Conservation (phyloP, 2,113 vertebrate genomes). For the Asarcornis scutulata region DNA sequence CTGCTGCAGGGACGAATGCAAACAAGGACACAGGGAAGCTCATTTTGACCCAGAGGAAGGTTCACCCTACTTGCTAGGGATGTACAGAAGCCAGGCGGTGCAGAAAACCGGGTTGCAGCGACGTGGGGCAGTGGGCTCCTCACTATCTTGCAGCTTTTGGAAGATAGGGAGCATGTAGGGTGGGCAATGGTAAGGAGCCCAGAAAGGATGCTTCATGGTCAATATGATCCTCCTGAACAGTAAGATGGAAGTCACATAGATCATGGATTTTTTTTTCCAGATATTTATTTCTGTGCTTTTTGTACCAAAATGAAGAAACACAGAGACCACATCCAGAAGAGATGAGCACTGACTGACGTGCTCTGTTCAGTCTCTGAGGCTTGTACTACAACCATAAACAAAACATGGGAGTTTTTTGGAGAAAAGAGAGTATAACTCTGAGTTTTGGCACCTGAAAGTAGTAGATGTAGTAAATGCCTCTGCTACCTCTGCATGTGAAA, state of each 20-base stretch:
- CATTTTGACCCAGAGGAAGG: not conserved
- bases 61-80: not conserved
- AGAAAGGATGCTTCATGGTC: not conserved
- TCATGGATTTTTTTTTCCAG: not conserved
- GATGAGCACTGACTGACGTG: not conserved
- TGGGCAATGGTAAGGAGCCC: not conserved
- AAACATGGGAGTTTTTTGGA: not conserved
- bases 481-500: conserved; percentile 3
- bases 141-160: not conserved
- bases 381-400: not conserved
- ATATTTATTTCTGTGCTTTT: not conserved
- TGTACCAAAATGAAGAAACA: not conserved
- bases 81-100: not conserved
- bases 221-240: accelerated
- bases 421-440: not conserved
- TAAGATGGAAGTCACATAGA: not conserved
- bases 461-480: not conserved
- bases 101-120: not conserved
- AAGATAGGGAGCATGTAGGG: not conserved
- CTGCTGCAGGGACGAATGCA: not conserved
- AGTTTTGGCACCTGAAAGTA: conserved; percentile 26
- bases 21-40: not conserved
- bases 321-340: not conserved
- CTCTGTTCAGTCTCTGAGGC: not conserved
- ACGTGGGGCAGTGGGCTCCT: not conserved